phyloP scores from a whole-genome alignment of 2,888 invertebrate species.

The Hirtodrosophila trivittata region DNA sequence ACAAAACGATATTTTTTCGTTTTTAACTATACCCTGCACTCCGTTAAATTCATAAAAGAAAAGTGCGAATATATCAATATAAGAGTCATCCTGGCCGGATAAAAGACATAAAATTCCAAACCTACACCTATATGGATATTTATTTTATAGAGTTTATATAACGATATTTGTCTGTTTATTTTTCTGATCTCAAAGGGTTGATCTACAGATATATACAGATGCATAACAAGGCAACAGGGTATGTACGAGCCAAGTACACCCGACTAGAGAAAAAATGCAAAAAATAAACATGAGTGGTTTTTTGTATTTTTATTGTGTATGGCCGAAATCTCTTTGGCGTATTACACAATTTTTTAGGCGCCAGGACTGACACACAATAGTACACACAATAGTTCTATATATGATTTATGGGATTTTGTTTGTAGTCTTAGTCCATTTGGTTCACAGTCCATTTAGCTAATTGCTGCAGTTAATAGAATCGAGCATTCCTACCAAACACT shows the following conservation, averaged over 20 bases:
- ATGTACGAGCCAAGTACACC: too few species aligned
- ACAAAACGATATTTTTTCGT: neutral
- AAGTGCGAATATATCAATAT: too few species aligned
- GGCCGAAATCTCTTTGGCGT: slow-evolving; percentile 38
- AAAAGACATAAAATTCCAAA: too few species aligned
- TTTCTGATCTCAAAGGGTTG: too few species aligned
- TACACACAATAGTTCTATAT: slow-evolving; percentile 20
- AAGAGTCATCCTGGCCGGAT: too few species aligned
- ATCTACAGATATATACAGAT: too few species aligned
- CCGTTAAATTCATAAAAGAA: too few species aligned
- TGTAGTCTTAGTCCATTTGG: slow-evolving; percentile 33
- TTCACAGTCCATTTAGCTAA: slow-evolving; percentile 59
- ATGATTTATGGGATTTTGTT: slow-evolving; percentile 50
- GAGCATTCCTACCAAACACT: slow-evolving; percentile 23
- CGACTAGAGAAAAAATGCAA: neutral
- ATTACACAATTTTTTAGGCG: slow-evolving; percentile 50
- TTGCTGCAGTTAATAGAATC: slow-evolving; percentile 40
- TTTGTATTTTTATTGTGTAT: slow-evolving; percentile 15
- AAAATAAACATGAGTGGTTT: slow-evolving; percentile 16
- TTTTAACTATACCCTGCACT: neutral
- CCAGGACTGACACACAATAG: slow-evolving; percentile 13
- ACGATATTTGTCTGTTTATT: too few species aligned
- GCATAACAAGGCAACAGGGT: too few species aligned
- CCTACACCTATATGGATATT: too few species aligned
- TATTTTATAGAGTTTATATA: too few species aligned